These are phyloP conservation scores for Mormoops blainvillei DNA, from an alignment of 2,113 vertebrate species.

Conservation along the genomic window DNA sequence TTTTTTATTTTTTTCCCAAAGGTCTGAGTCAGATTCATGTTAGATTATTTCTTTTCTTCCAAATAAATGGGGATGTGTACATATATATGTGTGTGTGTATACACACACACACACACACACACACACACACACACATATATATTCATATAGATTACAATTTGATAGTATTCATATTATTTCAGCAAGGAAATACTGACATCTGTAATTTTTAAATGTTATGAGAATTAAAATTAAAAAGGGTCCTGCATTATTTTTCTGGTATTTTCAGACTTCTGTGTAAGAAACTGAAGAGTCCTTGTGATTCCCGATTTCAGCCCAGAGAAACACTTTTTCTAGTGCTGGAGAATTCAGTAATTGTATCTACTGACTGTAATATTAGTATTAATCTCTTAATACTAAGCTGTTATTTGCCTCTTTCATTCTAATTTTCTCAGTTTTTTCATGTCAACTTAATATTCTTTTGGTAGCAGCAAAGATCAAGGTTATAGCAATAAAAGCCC, in stretches of 20 bases:
- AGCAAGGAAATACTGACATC: not conserved
- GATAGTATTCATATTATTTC: not conserved
- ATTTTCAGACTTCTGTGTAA: not conserved
- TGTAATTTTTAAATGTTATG: not conserved
- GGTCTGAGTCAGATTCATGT: not conserved
- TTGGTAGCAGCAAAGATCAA: not conserved
- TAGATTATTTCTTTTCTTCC: not conserved
- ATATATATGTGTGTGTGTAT: not conserved
- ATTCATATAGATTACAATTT: not conserved
- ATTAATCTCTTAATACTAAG: not conserved
- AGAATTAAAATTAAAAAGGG: not conserved
- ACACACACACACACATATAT: not conserved
- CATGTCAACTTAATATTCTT: not conserved
- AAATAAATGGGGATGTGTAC: not conserved
- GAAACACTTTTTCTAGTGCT: not conserved
- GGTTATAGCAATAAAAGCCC: not conserved
- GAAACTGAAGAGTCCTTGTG: not conserved
- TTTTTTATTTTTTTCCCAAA: not conserved
- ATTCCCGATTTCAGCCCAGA: not conserved
- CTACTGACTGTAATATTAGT: not conserved
- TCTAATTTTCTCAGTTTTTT: not conserved
- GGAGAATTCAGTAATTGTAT: not conserved
- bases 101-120: too few relatives aligned
- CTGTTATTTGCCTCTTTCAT: not conserved
- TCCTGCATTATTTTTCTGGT: not conserved